These are phyloP conservation scores for Corythucha ciliata DNA, from an alignment of 2,888 invertebrate genomes.

Conservation along the genomic window DNA sequence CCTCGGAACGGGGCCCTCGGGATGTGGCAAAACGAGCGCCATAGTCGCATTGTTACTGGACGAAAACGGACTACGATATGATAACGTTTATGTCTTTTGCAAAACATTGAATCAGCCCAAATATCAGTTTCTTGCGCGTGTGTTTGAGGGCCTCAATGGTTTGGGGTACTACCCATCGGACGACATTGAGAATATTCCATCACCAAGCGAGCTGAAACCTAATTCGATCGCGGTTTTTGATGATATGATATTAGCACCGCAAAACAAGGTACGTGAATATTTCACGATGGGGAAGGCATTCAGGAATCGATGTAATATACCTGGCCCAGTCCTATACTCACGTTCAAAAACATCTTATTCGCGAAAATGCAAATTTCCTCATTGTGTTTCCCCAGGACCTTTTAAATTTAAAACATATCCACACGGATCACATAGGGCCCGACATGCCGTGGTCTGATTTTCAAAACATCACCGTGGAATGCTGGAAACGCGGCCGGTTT, in stretches of 20 bases:
- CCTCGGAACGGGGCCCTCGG: conserved; percentile 39
- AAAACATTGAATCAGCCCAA: conserved; percentile 38
- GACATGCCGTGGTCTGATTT: conserved; percentile 31
- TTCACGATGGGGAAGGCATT: conserved; percentile 40
- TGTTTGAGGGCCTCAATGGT: conserved; percentile 32
- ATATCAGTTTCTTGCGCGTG: conserved; percentile 34
- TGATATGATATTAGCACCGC: conserved; percentile 39
- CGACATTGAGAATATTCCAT: conserved; percentile 33
- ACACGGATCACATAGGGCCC: conserved; percentile 22
- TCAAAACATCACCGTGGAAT: conserved; percentile 35
- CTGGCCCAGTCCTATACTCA: conserved; percentile 39
- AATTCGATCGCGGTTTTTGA: conserved; percentile 41
- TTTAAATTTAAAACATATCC: conserved; percentile 38
- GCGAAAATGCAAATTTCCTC: conserved; percentile 40
- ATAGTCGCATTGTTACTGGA: conserved; percentile 37
- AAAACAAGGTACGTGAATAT: conserved; percentile 35
- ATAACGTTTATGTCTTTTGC: conserved; percentile 41
- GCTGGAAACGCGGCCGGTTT: conserved; percentile 36
- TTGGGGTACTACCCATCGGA: conserved; percentile 32
- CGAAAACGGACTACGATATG: conserved; percentile 39
- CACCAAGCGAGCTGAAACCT: conserved; percentile 33
- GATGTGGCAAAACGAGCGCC: conserved; percentile 40
- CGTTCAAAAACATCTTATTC: conserved; percentile 38
- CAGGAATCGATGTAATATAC: conserved; percentile 39
- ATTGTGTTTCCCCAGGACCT: conserved; percentile 40